Percentiles rank a stretch among this genome's conserved stretches.
These are phyloP conservation scores for Protosalanx chinensis DNA, from an alignment of 2,797 vertebrate species.

Conservation along the genomic window DNA sequence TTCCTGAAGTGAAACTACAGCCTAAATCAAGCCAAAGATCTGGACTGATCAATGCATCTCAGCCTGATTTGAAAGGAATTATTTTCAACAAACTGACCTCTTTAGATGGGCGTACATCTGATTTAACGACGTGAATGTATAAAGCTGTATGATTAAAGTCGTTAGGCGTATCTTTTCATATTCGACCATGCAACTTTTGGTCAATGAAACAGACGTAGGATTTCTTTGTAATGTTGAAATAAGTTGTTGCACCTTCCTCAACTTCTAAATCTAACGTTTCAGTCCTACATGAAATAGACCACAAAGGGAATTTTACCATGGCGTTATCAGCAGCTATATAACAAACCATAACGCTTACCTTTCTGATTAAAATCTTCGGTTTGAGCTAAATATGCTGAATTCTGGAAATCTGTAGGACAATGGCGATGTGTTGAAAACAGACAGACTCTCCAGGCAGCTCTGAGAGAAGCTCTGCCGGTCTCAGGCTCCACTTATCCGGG, in stretches of 20 bases:
- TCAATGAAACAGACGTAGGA: background rate
- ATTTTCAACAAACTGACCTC: slow-evolving; percentile 56
- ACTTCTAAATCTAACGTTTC: slow-evolving; percentile 21
- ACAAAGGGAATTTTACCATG: slow-evolving; percentile 5
- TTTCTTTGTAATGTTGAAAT: slow-evolving; percentile 4
- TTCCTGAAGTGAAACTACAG: slow-evolving; percentile 55
- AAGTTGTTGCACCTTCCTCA: slow-evolving; percentile 47
- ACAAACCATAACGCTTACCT: slow-evolving; percentile 60
- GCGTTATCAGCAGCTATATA: background rate
- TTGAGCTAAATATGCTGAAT: slow-evolving; percentile 33
- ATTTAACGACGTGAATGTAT: background rate
- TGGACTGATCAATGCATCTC: slow-evolving; percentile 41
- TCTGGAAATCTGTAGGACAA: slow-evolving; percentile 33
- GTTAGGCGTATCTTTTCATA: slow-evolving; percentile 1
- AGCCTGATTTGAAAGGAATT: slow-evolving; percentile 54
- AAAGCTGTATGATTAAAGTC: slow-evolving; percentile 19
- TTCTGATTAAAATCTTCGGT: slow-evolving; percentile 48
- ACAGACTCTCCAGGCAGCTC: slow-evolving; percentile 49
- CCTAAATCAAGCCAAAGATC: slow-evolving; percentile 47
- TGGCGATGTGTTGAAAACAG: slow-evolving; percentile 51
- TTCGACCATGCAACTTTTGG: background rate
- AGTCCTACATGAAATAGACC: slow-evolving; percentile 11
- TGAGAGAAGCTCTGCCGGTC: slow-evolving; percentile 50
- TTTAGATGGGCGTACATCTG: slow-evolving; percentile 18
- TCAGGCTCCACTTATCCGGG: slow-evolving; percentile 68